Evolutionary conservation across 2,113 vertebrate genomes (phyloP).

Genomic region (Fulica atra): DNA sequence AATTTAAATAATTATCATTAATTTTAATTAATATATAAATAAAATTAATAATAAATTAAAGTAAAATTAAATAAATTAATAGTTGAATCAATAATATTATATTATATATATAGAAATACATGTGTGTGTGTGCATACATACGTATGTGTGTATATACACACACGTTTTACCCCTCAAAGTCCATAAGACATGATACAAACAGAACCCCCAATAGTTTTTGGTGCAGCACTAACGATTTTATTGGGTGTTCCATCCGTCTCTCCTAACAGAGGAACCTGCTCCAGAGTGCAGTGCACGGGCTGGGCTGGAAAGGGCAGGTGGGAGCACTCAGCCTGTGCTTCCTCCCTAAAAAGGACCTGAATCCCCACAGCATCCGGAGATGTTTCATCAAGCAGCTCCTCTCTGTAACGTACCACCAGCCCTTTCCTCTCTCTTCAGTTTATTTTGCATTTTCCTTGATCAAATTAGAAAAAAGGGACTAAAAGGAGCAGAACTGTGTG

Average conservation of each 20-base stretch:
- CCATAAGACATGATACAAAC: not conserved
- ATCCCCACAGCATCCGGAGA: not conserved
- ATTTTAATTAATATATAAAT: too few species aligned
- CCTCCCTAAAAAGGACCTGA: not conserved
- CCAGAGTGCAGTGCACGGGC: not conserved
- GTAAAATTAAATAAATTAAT: too few species aligned
- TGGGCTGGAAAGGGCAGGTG: not conserved
- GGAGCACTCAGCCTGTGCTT: not conserved
- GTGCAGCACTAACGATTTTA: not conserved
- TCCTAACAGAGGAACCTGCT: not conserved
- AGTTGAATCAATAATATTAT: too few species aligned
- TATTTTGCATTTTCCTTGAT: not conserved
- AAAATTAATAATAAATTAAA: too few species aligned
- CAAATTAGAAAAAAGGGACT: not conserved
- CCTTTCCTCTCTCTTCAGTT: not conserved
- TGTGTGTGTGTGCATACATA: too few species aligned
- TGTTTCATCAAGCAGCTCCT: not conserved
- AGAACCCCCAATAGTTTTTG: not conserved
- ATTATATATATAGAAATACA: too few species aligned
- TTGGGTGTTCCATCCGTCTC: not conserved
- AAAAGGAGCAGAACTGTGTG: not conserved
- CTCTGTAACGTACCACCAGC: not conserved
- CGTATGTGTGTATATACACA: too few species aligned
- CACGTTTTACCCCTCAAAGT: not conserved
- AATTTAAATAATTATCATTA: too few species aligned